Evolutionary conservation across 1,140 invertebrate genomes (phyloP).

Genomic region (Octopus sinensis): DNA sequence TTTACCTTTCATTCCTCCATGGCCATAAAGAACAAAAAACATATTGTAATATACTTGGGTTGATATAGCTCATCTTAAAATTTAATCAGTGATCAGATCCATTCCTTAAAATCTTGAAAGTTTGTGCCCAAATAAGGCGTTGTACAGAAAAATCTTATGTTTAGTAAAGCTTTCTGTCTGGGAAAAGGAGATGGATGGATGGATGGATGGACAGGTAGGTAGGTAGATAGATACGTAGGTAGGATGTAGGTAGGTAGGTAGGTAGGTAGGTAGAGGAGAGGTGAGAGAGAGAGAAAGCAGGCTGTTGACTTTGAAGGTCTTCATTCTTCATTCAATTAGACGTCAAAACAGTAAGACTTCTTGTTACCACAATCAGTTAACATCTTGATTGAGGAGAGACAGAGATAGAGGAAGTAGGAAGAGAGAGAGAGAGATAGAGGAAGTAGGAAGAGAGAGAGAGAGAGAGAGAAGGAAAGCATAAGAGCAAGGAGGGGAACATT

Average conservation of each 20-base stretch:
- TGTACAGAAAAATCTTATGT: too few relatives aligned
- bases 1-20: too few relatives aligned
- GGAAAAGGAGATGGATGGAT: background rate
- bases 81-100: too few relatives aligned
- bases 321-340: too few relatives aligned
- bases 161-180: too few relatives aligned
- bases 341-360: too few relatives aligned
- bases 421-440: conserved; percentile 10
- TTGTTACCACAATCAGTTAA: too few relatives aligned
- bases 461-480: background rate
- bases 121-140: too few relatives aligned
- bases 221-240: background rate
- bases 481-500: background rate
- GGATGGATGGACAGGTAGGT: background rate
- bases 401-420: background rate
- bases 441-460: conserved; percentile 11
- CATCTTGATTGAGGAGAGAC: background rate
- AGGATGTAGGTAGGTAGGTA: background rate
- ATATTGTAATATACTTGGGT: too few relatives aligned
- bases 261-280: background rate
- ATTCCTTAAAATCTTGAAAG: too few relatives aligned
- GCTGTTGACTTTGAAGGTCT: background rate
- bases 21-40: too few relatives aligned
- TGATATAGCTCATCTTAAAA: too few relatives aligned
- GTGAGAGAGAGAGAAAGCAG: background rate